A percentile compares a stretch with the other conserved stretches of the same genome.
Conservation (phyloP, 2,113 vertebrate genomes). For the Capra hircus region DNA sequence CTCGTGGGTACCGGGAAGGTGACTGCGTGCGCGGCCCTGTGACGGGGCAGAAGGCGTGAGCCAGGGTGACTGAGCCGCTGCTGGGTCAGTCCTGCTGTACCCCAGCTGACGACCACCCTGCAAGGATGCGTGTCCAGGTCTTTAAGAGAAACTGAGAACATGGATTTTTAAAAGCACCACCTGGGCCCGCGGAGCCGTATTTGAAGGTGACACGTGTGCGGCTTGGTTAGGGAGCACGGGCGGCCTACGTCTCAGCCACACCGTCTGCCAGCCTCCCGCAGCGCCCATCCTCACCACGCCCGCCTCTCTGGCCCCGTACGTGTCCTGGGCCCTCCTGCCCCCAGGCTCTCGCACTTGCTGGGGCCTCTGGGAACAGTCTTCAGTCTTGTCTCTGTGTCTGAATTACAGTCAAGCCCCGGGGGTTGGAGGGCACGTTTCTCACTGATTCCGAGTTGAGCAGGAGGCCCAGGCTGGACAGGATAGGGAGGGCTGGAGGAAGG, state of each 20-base stretch:
- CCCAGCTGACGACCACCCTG: neutral
- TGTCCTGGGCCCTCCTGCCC: neutral
- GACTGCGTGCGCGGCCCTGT: rapidly evolving
- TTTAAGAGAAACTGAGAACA: neutral
- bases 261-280: neutral
- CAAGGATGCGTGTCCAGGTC: neutral
- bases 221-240: neutral
- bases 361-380: no score
- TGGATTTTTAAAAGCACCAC: neutral
- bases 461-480: neutral
- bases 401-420: neutral
- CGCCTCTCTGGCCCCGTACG: neutral
- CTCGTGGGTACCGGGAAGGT: rapidly evolving
- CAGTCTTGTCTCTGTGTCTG: neutral
- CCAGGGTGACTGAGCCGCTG: neutral
- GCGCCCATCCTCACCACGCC: rapidly evolving
- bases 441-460: neutral
- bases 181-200: neutral
- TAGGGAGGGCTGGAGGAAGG: neutral
- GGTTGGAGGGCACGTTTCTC: rapidly evolving
- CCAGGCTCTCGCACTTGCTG: rapidly evolving
- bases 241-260: rapidly evolving
- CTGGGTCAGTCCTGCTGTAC: rapidly evolving
- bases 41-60: rapidly evolving
- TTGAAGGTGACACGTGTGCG: rapidly evolving